Evolutionary conservation across 2,888 invertebrate genomes (phyloP).

Genomic region (Panopea generosa): DNA sequence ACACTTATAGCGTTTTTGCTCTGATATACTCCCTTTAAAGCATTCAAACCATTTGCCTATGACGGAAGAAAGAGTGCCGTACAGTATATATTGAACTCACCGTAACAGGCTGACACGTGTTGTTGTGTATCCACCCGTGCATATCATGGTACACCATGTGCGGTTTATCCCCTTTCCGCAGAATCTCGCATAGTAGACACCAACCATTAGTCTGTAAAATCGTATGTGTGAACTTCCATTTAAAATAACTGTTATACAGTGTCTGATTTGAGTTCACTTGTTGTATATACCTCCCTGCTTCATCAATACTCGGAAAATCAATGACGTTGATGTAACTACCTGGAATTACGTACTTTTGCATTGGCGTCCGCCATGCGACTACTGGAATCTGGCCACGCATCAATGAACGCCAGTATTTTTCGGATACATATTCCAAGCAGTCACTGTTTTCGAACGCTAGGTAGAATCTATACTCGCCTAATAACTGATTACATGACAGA

Average conservation of each 20-base stretch:
- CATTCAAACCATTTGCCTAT: too few species aligned
- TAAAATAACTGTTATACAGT: conserved; percentile 72
- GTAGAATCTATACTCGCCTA: conserved; percentile 34
- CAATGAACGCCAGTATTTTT: conserved; percentile 74
- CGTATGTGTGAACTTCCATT: conserved; percentile 53
- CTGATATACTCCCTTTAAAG: too few species aligned
- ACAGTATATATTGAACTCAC: too few species aligned
- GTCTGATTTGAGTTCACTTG: conserved; percentile 62
- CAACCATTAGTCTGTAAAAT: conserved; percentile 14
- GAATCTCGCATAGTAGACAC: conserved; percentile 29
- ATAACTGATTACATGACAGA: conserved; percentile 18
- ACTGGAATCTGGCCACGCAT: conserved; percentile 70
- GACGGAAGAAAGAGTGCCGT: too few species aligned
- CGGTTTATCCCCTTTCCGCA: conserved; percentile 7
- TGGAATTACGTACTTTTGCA: conserved; percentile 38
- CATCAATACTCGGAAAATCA: conserved; percentile 58
- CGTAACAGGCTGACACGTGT: conserved; percentile 29
- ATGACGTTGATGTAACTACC: conserved; percentile 63
- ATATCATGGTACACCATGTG: conserved; percentile 37
- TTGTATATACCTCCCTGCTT: conserved; percentile 59
- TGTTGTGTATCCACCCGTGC: conserved; percentile 32
- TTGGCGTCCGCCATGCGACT: conserved; percentile 67
- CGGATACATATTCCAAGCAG: conserved; percentile 74
- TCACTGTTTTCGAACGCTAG: conserved; percentile 54
- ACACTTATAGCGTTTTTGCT: too few species aligned